Evolutionary conservation across 2,113 vertebrate genomes (phyloP), one percentile per base, ranked within the genome.

Genomic region (Rhipidura dahli): DNA sequence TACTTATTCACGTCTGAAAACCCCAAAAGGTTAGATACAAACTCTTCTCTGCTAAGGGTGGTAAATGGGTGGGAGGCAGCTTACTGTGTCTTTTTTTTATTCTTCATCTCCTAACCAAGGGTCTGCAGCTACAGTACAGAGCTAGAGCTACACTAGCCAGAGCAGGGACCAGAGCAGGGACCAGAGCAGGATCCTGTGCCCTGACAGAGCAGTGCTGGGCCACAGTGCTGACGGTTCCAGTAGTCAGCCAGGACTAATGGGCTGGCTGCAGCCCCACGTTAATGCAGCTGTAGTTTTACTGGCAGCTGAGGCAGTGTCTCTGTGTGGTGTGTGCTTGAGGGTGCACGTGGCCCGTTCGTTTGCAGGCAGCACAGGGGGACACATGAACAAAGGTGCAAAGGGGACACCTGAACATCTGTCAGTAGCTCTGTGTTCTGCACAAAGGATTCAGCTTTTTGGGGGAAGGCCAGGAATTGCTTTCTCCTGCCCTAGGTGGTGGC

Each of bases 291-390:
- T 4, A 19, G 31, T 19, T 27, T 35, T 89, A 23, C 79, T 83
- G 75, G 75, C 64, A 86, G 27, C 61, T 39, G 49, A n/a, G 21
- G 27, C 45, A 15, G 39, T 10, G 21, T 27, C 57, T 77, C 30
- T 45, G 50, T 0, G 0, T 60, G 45, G 54, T 60, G 59, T 3
- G 2, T 53, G 54, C n/a, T 44, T 49, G 12, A 33, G 31, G 19
- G 10, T 30, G 49, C 75, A 22, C 4, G 0, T 40, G 31, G 35
- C 22, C 40, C 54, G 42, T 28, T 39, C 4, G 1, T 1, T n/a
- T n/a, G n/a, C n/a, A 54, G 59, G 54, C 27, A 66, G 27, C 60
- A 66, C 47, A 60, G 30, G 21, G n/a, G 17, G 23, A n/a, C n/a
- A n/a, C n/a, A n/a, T n/a, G n/a, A n/a, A n/a, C n/a, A n/a, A n/a